Evolutionary conservation across 2,888 invertebrate genomes (phyloP), one percentile per base, ranked within the genome.

Genomic region (Aradus depressus): DNA sequence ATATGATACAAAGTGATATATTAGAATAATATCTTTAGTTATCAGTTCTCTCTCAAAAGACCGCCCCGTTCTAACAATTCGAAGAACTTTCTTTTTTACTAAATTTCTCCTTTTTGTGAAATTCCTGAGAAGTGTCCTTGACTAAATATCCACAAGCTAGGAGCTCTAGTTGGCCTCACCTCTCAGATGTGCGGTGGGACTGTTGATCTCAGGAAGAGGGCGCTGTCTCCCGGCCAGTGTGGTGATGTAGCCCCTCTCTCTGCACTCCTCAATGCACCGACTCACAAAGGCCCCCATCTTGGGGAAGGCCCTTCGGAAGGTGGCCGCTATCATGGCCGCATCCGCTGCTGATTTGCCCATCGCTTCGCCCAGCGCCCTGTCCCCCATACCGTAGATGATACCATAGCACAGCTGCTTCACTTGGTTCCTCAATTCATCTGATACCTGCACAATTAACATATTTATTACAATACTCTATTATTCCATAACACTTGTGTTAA

Each of bases 361-460:
- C 57, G 82, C 79, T 54, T 87, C 84, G 0, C 85, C 79, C 25
- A 98, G 71, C 0, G 86, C 76, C 62, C 78, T 84, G 52, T 78
- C 74, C 2, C 96, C 92, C 83, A 97, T 97, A 5, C 97, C 98
- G 67, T 98, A 98, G 51, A 98, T 83, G 63, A 98, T 90, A 4
- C 92, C 96, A 68, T 97, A 97, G 66, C 92, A 92, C 25, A 96
- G 77, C 70, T 91, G 81, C 68, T 95, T 93, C 3, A 92, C 85
- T 63, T 84, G 82, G 63, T 91, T 87, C 39, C 96, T 75, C 60
- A 88, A 73, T 51, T 77, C 75, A 50, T 81, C 79, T 32, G 82
- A 80, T 0, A 96, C 82, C 76, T 80, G 60, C 50, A 48, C n/a
- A 39, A 18, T 43, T 21, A 6, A 16, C 5, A 41, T 8, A 19